Evolutionary conservation across 2,888 invertebrate genomes (phyloP), one percentile per base, ranked within the genome.

Genomic region (Thyatira batis): DNA sequence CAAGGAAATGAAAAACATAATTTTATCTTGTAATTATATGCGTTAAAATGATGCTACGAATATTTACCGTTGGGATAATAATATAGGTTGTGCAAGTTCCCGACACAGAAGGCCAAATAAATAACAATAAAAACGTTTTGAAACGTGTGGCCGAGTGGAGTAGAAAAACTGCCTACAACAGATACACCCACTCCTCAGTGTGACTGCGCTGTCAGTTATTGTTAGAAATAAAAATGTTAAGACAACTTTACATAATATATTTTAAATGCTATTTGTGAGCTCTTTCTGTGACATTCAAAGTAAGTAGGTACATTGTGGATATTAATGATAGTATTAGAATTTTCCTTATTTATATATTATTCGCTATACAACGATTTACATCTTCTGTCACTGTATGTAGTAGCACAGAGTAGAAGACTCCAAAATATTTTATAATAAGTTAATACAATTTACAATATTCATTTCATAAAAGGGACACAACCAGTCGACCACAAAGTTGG

Each of bases 101-200:
- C 39, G 39, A 17, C 39, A 17, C 39, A 8, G 17, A 13, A 39
- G 17, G 39, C 39, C 5, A 39, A 39, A 39, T 56, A 66, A 51
- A 65, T 67, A 65, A 65, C 61, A 63, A 62, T 61, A 69, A 65
- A 70, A 72, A 74, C 70, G 67, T 69, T 75, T 75, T 61, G 60
- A 74, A 79, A 77, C 71, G 71, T 76, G 74, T 73, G 71, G 67
- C 72, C 69, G 69, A 68, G 69, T 62, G 71, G 71, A 72, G 73
- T 68, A 71, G 73, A 81, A 72, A 69, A 76, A 78, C 67, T 88
- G 87, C 83, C 87, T 76, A 61, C 71, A 65, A 76, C 87, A 87
- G 87, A 80, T 57, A 74, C 86, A 70, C 84, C 85, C 82, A 82
- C 84, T 73, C 71, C 64, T 61, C 71, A 58, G 39, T 58, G 76